Evolutionary conservation across 2,797 vertebrate species (phyloP), one percentile per base, ranked within the genome.

Genomic region (Crocidura indochinensis): DNA sequence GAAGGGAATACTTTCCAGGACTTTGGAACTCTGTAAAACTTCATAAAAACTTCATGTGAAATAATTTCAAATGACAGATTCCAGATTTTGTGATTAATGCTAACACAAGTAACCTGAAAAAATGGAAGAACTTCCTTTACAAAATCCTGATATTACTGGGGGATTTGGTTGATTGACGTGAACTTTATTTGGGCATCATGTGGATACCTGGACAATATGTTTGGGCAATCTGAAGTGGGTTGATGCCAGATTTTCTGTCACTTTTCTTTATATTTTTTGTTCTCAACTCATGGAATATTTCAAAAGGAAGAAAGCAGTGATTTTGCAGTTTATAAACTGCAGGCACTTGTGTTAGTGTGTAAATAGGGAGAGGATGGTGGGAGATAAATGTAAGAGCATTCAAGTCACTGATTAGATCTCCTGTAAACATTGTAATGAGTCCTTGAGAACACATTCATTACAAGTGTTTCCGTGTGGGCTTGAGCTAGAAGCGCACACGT

Each of bases 381-480:
- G 69, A 87, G 22, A 96, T 60, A 68, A 93, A 90, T 92, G 53
- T 17, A 56, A 80, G 31, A 24, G 8, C 56, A 31, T 8, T 1
- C 8, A 29, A 46, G 69, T 56, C 93, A 11, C 46, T 71, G 67
- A 75, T 67, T 79, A 91, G 93, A 73, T 91, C 46, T 75, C 51
- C 8, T 76, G 62, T 85, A 77, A 91, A 84, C 53, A 80, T 5
- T 56, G 65, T 92, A 93, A 94, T 19, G 49, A 90, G 38, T 76
- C 76, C 85, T 94, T 27, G 88, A 94, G 88, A 94, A 10, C 47
- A 46, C 46, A 69, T 92, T 87, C 53, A 47, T 91, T 91, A 77
- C 10, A 22, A 31, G 71, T 49, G 68, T 71, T 88, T 92, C 84
- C 27, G 7, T 81, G 84, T 80, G 75, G 64, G 92, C 83, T 92